phyloP scores from a whole-genome alignment of 2,113 vertebrate species.

The Hystrix cristata region DNA sequence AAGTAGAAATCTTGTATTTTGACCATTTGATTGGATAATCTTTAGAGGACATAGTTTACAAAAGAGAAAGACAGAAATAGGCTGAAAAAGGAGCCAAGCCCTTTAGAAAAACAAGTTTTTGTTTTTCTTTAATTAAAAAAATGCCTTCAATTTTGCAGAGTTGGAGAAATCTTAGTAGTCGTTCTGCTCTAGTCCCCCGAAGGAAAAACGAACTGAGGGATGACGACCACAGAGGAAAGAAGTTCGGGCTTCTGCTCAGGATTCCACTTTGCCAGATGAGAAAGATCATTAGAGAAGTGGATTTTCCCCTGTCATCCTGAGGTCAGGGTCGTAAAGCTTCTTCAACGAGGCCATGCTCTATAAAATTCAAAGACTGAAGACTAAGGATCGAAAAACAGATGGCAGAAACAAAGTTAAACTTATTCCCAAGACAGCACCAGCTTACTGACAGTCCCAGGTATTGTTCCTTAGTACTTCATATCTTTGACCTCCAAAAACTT shows the following conservation, averaged over 20 bases:
- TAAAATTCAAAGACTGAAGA: neutral
- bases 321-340: neutral
- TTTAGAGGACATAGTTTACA: neutral
- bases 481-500: constrained; percentile 41
- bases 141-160: constrained; percentile 11
- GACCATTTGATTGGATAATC: constrained; percentile 21
- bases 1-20: neutral
- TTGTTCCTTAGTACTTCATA: neutral
- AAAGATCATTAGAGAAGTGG: constrained; percentile 19
- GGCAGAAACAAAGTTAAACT: constrained; percentile 37
- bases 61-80: neutral
- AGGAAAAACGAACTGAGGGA: neutral
- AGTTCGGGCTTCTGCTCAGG: neutral
- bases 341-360: neutral
- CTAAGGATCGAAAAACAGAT: neutral
- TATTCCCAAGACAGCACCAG: neutral
- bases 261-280: neutral
- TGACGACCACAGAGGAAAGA: neutral
- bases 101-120: constrained; percentile 9
- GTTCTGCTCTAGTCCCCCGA: constrained; percentile 25
- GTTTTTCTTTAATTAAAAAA: constrained; percentile 20
- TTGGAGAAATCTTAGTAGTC: neutral
- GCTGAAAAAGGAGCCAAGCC: neutral
- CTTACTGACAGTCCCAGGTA: neutral
- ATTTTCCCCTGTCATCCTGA: neutral